A percentile compares a stretch with the other conserved stretches of the same genome.
Evolutionary conservation across 2,888 invertebrate genomes (phyloP).

Genomic region (Vesta saturnalis): DNA sequence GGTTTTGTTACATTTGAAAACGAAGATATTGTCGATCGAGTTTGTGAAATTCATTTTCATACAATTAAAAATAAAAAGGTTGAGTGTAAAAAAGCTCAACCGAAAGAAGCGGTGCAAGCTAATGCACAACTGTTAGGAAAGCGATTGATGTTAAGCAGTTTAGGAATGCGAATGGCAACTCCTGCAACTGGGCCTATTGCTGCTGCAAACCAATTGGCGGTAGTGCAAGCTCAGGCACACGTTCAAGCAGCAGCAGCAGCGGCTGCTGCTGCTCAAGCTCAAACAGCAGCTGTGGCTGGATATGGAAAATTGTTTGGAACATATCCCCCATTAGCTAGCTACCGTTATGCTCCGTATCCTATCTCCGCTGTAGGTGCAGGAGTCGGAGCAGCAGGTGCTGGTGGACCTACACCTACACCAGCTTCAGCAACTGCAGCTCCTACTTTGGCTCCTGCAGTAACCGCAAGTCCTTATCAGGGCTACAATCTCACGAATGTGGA

Average conservation of each 20-base stretch:
- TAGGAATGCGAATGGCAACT: constrained; percentile 74
- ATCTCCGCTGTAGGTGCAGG: constrained; percentile 60
- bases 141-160: constrained; percentile 75
- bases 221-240: constrained; percentile 63
- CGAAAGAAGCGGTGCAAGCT: constrained; percentile 86
- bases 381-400: constrained; percentile 64
- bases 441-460: constrained; percentile 70
- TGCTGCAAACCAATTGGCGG: constrained; percentile 69
- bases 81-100: constrained; percentile 92
- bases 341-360: constrained; percentile 73
- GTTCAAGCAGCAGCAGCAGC: constrained; percentile 61
- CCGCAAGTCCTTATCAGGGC: constrained; percentile 76
- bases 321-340: constrained; percentile 68
- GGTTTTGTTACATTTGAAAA: constrained; percentile 93
- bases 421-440: constrained; percentile 68
- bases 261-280: constrained; percentile 67
- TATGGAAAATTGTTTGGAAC: constrained; percentile 74
- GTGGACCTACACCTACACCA: constrained; percentile 61
- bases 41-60: constrained; percentile 94
- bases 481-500: constrained; percentile 90
- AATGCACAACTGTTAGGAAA: constrained; percentile 75
- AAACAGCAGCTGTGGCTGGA: constrained; percentile 69
- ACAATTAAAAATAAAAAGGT: constrained; percentile 92
- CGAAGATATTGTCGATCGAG: constrained; percentile 90
- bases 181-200: constrained; percentile 64